Base-by-base conservation (phyloP, 2,797 vertebrate species). In the Spondyliosoma cantharus region DNA sequence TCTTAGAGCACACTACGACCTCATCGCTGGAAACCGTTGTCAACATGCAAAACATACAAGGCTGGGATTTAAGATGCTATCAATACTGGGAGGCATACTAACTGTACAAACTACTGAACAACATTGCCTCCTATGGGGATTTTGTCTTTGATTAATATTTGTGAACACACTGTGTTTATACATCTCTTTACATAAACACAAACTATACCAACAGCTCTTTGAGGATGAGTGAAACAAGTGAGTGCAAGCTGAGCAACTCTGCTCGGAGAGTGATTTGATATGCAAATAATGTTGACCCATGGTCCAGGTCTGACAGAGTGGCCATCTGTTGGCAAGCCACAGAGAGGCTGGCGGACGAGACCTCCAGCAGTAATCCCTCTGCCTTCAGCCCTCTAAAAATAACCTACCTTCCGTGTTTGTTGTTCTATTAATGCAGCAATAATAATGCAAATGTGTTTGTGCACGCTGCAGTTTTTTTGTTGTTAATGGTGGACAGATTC, bases 261-360 rank as follows among this genome's bases (percentile, higher is more conserved):
- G 81, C 82, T 81, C 79, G 25, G 78, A 84, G 82, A 85, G 65
- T 77, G 87, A 88, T 90, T 90, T 90, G 75, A 89, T 89, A 92
- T 93, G 91, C 90, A 92, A 93, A 93, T 94, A 86, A 66, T 54
- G 72, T 83, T 91, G 89, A 93, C 89, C 92, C 66, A 2, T 64
- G 79, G 85, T 81, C 86, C 87, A 86, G 80, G 69, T 88, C 88
- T 88, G 82, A 91, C 88, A 79, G 88, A 86, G 90, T 19, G 43
- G 72, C 91, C 93, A 93, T 95, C 93, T 94, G 92, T 89, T 91
- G 78, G 82, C 76, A 71, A 85, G 77, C 74, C 82, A 56, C 84
- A 72, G 72, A 87, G 77, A 77, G 58, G 81, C 86, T 86, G 85
- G 75, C 61, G 71, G 69, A 85, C 22, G 42, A 84, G 85, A 86